Percentiles rank a stretch among this genome's conserved stretches.
phyloP scores from a whole-genome alignment of 1,140 invertebrate species.

The Bombus superbus region DNA sequence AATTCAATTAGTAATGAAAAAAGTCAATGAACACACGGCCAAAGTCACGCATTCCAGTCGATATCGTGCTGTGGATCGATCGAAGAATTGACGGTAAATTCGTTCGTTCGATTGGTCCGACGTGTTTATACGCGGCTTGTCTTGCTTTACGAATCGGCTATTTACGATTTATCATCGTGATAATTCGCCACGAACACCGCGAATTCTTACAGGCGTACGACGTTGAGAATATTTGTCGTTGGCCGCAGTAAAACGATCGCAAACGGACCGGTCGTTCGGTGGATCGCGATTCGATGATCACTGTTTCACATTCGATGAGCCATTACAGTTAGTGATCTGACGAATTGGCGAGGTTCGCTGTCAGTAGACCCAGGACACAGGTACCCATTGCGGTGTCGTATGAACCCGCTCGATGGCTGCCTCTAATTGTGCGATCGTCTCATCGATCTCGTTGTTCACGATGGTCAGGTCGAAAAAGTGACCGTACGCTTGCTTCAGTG shows the following conservation, averaged over 20 bases:
- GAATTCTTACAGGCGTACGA: not conserved
- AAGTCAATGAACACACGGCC: constrained; percentile 79
- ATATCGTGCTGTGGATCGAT: constrained; percentile 53
- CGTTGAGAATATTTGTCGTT: not conserved
- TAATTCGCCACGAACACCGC: constrained; percentile 16
- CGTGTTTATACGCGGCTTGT: constrained; percentile 23
- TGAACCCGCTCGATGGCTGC: constrained; percentile 94
- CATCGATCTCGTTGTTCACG: constrained; percentile 99
- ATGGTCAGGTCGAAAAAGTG: constrained; percentile 99
- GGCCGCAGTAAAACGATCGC: constrained; percentile 24
- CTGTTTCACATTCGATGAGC: constrained; percentile 78
- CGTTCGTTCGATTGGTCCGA: constrained; percentile 59
- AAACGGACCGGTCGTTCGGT: constrained; percentile 54
- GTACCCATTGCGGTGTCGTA: constrained; percentile 96
- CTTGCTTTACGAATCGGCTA: constrained; percentile 20
- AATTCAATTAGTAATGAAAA: constrained; percentile 37
- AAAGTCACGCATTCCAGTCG: constrained; percentile 74
- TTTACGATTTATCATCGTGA: not conserved
- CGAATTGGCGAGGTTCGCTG: constrained; percentile 82
- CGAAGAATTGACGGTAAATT: constrained; percentile 42
- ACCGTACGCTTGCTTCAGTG: constrained; percentile 97
- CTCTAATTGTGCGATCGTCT: constrained; percentile 96
- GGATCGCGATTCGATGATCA: constrained; percentile 62
- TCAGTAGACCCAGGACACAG: constrained; percentile 98
- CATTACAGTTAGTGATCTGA: constrained; percentile 76